A percentile compares a stretch with the other conserved stretches of the same genome.
These are phyloP conservation scores for Gopherus flavomarginatus DNA, from an alignment of 2,113 vertebrate species.

Conservation along the genomic window DNA sequence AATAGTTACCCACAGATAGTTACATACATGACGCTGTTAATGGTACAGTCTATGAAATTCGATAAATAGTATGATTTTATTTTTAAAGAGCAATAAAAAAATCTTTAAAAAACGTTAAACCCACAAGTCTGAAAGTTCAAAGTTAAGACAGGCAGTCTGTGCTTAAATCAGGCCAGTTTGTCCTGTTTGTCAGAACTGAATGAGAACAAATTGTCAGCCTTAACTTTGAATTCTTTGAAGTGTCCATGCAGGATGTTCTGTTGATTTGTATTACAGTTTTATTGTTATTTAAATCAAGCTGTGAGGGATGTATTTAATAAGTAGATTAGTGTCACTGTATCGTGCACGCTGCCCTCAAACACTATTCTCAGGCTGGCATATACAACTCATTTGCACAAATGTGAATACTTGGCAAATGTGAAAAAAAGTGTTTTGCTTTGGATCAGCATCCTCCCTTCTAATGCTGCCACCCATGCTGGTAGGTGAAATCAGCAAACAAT, in stretches of 20 bases:
- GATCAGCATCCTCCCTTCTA: conserved; percentile 29
- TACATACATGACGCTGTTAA: neutral
- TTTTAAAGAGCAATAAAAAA: neutral
- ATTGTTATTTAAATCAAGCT: neutral
- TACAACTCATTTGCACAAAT: neutral
- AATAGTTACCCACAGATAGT: neutral
- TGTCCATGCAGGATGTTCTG: neutral
- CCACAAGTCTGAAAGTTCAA: neutral
- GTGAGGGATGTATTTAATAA: neutral
- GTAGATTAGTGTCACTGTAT: neutral
- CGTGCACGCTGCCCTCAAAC: neutral
- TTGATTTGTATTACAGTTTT: neutral
- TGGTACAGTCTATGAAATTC: neutral
- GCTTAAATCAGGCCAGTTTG: neutral
- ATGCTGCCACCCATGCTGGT: conserved; percentile 64
- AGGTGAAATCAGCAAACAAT: conserved; percentile 76
- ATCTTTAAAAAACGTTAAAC: neutral
- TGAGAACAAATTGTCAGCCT: neutral
- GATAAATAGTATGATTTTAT: neutral
- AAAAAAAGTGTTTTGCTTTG: conserved; percentile 26
- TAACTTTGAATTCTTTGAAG: neutral
- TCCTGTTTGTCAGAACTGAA: neutral
- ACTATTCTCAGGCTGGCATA: neutral
- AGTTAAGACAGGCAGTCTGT: neutral
- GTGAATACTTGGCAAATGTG: conserved; percentile 58